These are phyloP conservation scores for Lycophotia porphyrea DNA, from an alignment of 2,888 invertebrate genomes.

Conservation along the genomic window DNA sequence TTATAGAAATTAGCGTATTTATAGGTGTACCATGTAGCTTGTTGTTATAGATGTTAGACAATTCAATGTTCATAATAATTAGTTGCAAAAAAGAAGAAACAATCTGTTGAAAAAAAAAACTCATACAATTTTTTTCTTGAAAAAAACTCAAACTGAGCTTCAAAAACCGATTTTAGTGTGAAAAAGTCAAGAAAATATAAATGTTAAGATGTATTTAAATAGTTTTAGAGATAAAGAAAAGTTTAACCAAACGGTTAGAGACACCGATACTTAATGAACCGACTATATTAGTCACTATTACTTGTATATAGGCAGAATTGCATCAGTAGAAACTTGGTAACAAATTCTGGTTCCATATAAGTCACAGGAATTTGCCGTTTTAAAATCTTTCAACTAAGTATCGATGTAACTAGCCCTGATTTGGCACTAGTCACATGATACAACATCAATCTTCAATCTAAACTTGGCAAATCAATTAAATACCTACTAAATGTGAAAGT, in stretches of 20 bases:
- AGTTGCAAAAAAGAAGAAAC: slow-evolving; percentile 68
- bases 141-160: slow-evolving; percentile 79
- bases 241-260: slow-evolving; percentile 24
- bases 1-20: slow-evolving; percentile 79
- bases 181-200: slow-evolving; percentile 75
- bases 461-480: slow-evolving; percentile 9
- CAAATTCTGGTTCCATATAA: slow-evolving; percentile 37
- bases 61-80: slow-evolving; percentile 75
- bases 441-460: slow-evolving; percentile 11
- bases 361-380: slow-evolving; percentile 23
- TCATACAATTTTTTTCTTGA: slow-evolving; percentile 54
- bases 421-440: slow-evolving; percentile 29
- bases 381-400: slow-evolving; percentile 36
- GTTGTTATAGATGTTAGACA: slow-evolving; percentile 84
- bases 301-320: slow-evolving; percentile 54
- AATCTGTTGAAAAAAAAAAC: slow-evolving; percentile 58
- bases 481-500: slow-evolving; percentile 27
- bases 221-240: slow-evolving; percentile 63
- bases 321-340: slow-evolving; percentile 31
- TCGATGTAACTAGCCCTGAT: slow-evolving; percentile 42
- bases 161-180: slow-evolving; percentile 81
- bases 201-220: slow-evolving; percentile 65
- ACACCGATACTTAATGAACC: slow-evolving; percentile 45
- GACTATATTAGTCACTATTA: slow-evolving; percentile 34
- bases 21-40: slow-evolving; percentile 78